Conservation (phyloP, 2,888 invertebrate genomes). For the Nasonovia ribisnigri region DNA sequence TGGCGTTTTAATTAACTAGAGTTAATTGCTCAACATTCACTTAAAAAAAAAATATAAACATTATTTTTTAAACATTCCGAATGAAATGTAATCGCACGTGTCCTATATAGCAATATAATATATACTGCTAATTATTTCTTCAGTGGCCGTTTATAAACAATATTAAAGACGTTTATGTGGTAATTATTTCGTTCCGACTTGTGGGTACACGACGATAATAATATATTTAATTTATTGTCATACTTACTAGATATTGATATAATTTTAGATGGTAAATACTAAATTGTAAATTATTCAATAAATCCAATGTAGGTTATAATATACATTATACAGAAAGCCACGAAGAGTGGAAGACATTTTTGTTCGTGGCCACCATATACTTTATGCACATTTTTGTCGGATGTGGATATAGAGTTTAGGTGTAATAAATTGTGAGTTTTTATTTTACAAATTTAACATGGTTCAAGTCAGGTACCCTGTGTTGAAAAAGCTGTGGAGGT, state of each 20-base stretch:
- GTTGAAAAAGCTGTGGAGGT: not conserved
- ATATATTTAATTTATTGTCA: not conserved
- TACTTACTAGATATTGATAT: not conserved
- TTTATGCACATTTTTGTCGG: not conserved
- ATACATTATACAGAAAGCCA: too few species aligned
- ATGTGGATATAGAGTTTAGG: not conserved
- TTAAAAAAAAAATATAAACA: slow-evolving; percentile 8
- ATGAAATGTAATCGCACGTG: not conserved
- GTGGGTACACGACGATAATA: not conserved
- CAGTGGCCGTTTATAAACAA: too few species aligned
- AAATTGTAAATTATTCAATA: not conserved
- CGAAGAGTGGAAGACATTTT: not conserved
- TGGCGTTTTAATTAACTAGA: slow-evolving; percentile 51
- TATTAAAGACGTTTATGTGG: not conserved
- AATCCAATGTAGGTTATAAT: not conserved
- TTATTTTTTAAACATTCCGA: slow-evolving; percentile 14
- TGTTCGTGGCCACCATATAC: not conserved
- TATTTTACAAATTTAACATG: not conserved
- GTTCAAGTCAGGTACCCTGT: not conserved
- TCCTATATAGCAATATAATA: not conserved
- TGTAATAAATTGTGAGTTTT: not conserved
- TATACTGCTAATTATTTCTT: not conserved
- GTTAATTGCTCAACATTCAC: slow-evolving; percentile 40
- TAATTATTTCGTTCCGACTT: not conserved
- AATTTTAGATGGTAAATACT: not conserved